Conservation (phyloP, 2,888 invertebrate genomes). For the Cylloceria caligata region DNA sequence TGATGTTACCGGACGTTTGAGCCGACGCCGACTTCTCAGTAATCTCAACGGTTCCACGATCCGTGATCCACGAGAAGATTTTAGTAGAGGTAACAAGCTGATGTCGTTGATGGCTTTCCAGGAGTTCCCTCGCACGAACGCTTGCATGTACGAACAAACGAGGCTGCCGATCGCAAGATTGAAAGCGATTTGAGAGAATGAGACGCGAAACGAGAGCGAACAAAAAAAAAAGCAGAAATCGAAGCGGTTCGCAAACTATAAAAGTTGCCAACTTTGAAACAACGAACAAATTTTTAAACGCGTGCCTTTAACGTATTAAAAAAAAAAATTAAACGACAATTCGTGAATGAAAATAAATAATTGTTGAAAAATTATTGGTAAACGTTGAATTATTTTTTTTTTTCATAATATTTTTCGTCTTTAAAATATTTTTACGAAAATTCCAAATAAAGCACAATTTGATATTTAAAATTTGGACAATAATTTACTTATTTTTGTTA, state of each 20-base stretch:
- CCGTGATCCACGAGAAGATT: conserved; percentile 49
- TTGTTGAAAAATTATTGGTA: not conserved
- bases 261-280: not conserved
- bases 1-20: conserved; percentile 20
- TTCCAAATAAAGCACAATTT: too few species aligned
- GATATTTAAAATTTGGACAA: too few species aligned
- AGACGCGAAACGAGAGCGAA: conserved; percentile 13
- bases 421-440: too few species aligned
- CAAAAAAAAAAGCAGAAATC: not conserved
- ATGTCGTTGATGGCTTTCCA: conserved; percentile 49
- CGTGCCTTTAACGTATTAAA: not conserved
- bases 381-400: too few species aligned
- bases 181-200: conserved; percentile 39
- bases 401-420: too few species aligned
- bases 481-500: too few species aligned
- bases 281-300: not conserved
- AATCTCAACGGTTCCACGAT: conserved; percentile 50
- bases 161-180: conserved; percentile 25
- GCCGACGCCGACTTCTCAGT: conserved; percentile 49
- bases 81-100: conserved; percentile 60
- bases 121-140: conserved; percentile 32
- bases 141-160: not conserved
- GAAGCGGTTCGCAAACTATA: not conserved
- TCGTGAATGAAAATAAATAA: not conserved
- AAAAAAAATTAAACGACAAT: not conserved